Conservation (phyloP, 2,888 invertebrate species). For the Colostygia pectinataria region DNA sequence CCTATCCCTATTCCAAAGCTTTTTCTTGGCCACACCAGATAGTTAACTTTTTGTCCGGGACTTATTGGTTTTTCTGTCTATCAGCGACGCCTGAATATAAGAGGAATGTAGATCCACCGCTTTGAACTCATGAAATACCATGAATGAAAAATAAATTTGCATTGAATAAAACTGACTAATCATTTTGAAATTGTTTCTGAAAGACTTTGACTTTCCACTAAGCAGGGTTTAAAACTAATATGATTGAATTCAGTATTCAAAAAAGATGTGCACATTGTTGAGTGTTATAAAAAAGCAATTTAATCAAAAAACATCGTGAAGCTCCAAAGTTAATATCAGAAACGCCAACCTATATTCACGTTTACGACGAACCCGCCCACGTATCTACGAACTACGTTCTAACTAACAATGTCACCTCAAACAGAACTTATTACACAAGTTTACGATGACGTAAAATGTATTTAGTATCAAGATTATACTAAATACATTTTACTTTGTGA, state of each 20-base stretch:
- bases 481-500: constrained; percentile 4
- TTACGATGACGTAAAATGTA: constrained; percentile 27
- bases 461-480: neutral
- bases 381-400: constrained; percentile 24
- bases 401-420: constrained; percentile 33
- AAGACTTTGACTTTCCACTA: neutral
- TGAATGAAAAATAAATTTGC: constrained; percentile 13
- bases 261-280: no score
- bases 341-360: constrained; percentile 17
- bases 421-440: constrained; percentile 31
- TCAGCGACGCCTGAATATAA: constrained; percentile 9
- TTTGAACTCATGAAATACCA: constrained; percentile 7
- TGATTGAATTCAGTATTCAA: neutral
- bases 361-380: constrained; percentile 27
- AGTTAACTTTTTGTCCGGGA: constrained; percentile 6
- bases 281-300: neutral
- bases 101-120: constrained; percentile 1
- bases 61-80: constrained; percentile 20
- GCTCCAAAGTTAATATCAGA: constrained; percentile 1
- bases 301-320: neutral
- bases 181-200: neutral
- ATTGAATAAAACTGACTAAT: neutral
- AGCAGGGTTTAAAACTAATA: no score
- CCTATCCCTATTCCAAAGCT: neutral
- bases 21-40: constrained; percentile 10